Evolutionary conservation across 2,888 invertebrate species (phyloP).

Genomic region (Pandemis corylana): DNA sequence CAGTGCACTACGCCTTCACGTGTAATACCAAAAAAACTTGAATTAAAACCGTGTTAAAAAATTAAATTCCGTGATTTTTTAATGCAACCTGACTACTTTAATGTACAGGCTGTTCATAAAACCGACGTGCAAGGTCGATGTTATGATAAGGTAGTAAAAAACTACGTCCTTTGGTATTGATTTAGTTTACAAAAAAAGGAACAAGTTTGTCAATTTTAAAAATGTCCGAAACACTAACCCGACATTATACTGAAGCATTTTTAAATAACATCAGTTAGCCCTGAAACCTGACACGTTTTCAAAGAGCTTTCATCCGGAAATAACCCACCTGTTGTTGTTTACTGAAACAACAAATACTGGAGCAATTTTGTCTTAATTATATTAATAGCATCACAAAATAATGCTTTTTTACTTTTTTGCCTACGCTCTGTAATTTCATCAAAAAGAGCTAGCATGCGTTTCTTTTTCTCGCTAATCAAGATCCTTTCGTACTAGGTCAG

Average conservation of each 20-base stretch:
- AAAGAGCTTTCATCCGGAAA: constrained; percentile 74
- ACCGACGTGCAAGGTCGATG: not conserved
- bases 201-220: too few relatives aligned
- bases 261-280: constrained; percentile 48
- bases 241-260: constrained; percentile 1
- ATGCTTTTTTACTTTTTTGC: not conserved
- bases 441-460: too few relatives aligned
- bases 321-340: constrained; percentile 77
- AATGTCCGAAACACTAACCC: not conserved
- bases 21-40: constrained; percentile 1
- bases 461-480: too few relatives aligned
- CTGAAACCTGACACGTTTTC: constrained; percentile 76
- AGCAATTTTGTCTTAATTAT: constrained; percentile 3
- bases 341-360: constrained; percentile 66
- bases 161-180: too few relatives aligned
- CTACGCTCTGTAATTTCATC: too few relatives aligned
- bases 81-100: too few relatives aligned
- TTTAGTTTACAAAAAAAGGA: too few relatives aligned
- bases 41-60: not conserved
- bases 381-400: constrained; percentile 2
- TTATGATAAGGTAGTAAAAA: too few relatives aligned
- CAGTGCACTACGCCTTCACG: constrained; percentile 3
- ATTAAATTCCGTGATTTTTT: not conserved
- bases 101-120: not conserved
- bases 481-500: too few relatives aligned